Conservation (phyloP, 2,113 vertebrate species). For the Campylorhamphus procurvoides region DNA sequence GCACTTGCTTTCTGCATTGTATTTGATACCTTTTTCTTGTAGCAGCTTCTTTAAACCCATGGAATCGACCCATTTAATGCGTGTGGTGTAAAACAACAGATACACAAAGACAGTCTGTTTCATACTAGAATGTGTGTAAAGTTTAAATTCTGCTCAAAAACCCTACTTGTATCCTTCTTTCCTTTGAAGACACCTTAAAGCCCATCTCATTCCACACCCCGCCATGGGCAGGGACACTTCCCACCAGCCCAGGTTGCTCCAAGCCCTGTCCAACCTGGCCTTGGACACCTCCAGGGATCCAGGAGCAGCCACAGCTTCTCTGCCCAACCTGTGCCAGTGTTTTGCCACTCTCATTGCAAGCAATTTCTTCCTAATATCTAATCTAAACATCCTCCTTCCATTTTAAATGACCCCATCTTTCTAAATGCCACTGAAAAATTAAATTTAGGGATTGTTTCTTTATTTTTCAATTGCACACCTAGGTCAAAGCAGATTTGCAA, state of each 20-base stretch:
- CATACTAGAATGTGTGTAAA: background rate
- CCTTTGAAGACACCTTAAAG: background rate
- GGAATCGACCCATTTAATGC: background rate
- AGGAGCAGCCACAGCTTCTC: background rate
- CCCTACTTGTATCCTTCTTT: background rate
- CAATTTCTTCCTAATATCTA: background rate
- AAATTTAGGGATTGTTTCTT: background rate
- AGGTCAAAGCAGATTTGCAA: background rate
- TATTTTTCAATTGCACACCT: background rate
- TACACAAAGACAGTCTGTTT: background rate
- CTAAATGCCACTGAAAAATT: background rate
- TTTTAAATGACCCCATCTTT: background rate
- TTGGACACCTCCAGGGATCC: background rate
- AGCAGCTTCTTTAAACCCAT: background rate
- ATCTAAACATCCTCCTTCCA: background rate
- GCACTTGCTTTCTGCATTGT: background rate
- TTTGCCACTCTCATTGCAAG: background rate
- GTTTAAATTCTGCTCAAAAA: background rate
- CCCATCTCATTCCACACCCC: background rate
- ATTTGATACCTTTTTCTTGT: background rate
- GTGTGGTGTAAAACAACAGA: background rate
- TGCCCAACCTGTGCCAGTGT: background rate
- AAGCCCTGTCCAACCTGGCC: fast-evolving
- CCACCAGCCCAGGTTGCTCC: fast-evolving
- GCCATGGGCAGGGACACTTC: background rate